phyloP scores from a whole-genome alignment of 2,797 vertebrate genomes.

The Tapirus indicus region DNA sequence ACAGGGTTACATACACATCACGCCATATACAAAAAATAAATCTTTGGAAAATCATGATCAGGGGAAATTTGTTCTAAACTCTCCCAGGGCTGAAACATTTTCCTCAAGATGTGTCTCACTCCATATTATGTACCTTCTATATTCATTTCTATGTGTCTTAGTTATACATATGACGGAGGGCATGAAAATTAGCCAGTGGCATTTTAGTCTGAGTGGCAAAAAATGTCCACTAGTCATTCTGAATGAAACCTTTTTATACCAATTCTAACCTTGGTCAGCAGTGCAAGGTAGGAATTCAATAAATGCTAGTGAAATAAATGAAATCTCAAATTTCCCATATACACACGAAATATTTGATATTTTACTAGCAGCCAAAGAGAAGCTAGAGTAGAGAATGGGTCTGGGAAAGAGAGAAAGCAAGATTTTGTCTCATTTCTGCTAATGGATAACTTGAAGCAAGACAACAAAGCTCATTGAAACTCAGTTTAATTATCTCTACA shows the following conservation, averaged over 20 bases:
- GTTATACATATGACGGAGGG: not conserved
- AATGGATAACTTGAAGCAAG: conserved; percentile 14
- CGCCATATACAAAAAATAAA: not conserved
- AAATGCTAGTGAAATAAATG: not conserved
- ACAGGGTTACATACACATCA: not conserved
- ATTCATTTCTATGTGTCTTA: not conserved
- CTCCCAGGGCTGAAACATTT: not conserved
- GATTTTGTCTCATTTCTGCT: conserved; percentile 14
- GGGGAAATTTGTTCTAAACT: not conserved
- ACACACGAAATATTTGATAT: not conserved
- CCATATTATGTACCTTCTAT: no score
- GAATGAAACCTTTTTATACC: not conserved
- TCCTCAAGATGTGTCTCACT: not conserved
- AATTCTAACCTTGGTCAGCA: not conserved
- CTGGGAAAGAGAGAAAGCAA: not conserved
- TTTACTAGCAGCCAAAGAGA: not conserved
- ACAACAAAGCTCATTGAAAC: conserved; percentile 1
- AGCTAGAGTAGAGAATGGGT: not conserved
- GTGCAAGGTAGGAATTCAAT: not conserved
- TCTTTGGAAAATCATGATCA: not conserved
- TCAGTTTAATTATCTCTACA: conserved; percentile 67
- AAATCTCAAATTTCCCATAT: not conserved
- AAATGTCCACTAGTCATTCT: not conserved
- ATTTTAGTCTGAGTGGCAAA: not conserved
- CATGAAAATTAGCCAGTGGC: not conserved